Conservation (phyloP, 2,888 invertebrate species). For the Oxyscelio sp. region DNA sequence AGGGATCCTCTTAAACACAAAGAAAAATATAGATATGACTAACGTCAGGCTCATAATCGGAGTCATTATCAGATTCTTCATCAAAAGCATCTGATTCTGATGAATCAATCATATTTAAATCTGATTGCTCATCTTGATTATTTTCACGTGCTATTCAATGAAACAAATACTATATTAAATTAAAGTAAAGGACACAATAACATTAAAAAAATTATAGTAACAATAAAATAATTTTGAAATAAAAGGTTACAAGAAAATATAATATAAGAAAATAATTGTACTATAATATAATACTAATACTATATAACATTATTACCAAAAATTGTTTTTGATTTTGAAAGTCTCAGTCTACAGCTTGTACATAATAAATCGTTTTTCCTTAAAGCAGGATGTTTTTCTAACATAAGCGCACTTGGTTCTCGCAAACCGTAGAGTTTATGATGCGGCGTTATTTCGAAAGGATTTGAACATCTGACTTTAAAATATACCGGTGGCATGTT, state of each 20-base stretch:
- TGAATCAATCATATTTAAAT: background rate
- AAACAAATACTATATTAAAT: no score
- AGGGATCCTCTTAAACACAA: background rate
- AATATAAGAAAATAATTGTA: background rate
- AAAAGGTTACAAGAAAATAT: no score
- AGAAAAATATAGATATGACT: conserved; percentile 5
- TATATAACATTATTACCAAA: conserved; percentile 3
- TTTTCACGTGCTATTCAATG: no score
- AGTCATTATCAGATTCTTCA: conserved; percentile 4
- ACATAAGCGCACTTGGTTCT: conserved; percentile 1
- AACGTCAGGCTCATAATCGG: background rate
- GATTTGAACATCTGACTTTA: background rate
- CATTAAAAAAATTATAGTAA: background rate
- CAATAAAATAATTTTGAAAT: conserved; percentile 2
- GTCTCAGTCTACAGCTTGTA: background rate
- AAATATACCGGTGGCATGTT: conserved; percentile 5
- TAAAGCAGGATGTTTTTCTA: conserved; percentile 3
- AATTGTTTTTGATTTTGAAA: background rate
- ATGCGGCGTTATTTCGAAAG: background rate
- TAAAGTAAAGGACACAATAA: background rate
- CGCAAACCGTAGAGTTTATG: background rate
- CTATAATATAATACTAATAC: no score
- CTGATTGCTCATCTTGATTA: no score
- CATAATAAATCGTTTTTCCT: background rate
- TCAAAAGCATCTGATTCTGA: background rate